Conservation (phyloP, 2,888 invertebrate species). For the Ametastegia equiseti region DNA sequence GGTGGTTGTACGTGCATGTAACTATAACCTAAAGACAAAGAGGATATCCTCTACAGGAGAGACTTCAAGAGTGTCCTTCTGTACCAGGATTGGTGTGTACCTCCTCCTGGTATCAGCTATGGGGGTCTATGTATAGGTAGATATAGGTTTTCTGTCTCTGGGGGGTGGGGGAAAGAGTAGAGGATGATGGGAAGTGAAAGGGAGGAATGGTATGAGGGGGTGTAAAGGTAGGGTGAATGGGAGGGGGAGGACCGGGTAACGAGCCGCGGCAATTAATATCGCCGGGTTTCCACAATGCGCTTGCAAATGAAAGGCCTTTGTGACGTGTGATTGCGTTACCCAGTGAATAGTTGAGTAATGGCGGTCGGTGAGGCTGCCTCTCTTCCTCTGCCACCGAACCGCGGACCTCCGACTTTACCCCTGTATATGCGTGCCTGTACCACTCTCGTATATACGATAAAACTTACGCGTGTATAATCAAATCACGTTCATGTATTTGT, state of each 20-base stretch:
- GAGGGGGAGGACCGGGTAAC: constrained; percentile 69
- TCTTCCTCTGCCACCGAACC: constrained; percentile 69
- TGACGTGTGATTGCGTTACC: constrained; percentile 76
- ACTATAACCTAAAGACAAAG: constrained; percentile 50
- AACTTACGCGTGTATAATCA: not conserved
- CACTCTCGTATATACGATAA: constrained; percentile 5
- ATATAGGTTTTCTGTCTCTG: constrained; percentile 32
- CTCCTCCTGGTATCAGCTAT: not conserved
- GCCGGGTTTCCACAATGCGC: constrained; percentile 75
- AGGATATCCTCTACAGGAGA: constrained; percentile 58
- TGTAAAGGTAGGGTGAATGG: constrained; percentile 54
- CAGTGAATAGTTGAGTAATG: constrained; percentile 76
- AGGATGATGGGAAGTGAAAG: constrained; percentile 50
- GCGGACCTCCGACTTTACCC: constrained; percentile 51
- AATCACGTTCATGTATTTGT: not conserved
- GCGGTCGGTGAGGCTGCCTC: constrained; percentile 69
- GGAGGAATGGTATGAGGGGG: constrained; percentile 51
- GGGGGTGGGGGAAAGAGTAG: constrained; percentile 15
- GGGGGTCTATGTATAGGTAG: not conserved
- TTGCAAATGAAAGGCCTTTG: constrained; percentile 77
- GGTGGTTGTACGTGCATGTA: not conserved
- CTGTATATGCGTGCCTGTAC: constrained; percentile 28
- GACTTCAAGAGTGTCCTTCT: constrained; percentile 58
- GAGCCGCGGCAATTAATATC: constrained; percentile 76
- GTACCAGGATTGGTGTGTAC: constrained; percentile 35